Conservation (phyloP, 2,113 vertebrate species). For the Ahaetulla prasina region DNA sequence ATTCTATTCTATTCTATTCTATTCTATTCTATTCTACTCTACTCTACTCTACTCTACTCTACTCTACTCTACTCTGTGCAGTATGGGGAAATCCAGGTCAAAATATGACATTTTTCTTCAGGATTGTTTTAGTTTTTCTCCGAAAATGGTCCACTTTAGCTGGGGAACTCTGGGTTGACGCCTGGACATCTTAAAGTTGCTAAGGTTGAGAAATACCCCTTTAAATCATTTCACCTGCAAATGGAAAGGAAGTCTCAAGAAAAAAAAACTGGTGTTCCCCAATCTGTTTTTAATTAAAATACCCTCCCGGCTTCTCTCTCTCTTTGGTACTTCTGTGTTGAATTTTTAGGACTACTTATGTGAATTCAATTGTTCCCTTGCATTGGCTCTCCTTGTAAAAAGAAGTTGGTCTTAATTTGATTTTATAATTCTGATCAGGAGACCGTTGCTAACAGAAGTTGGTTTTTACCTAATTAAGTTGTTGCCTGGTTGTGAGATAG, state of each 20-base stretch:
- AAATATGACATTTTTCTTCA: not conserved
- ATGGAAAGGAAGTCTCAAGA: not conserved
- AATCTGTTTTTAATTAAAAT: not conserved
- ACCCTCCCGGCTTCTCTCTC: not conserved
- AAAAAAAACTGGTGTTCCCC: not conserved
- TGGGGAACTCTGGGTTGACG: not conserved
- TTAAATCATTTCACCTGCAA: not conserved
- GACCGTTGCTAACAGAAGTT: not conserved
- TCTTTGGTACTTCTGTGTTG: not conserved
- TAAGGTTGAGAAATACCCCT: not conserved
- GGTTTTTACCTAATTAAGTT: conserved; percentile 22
- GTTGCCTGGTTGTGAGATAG: not conserved
- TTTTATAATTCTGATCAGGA: not conserved
- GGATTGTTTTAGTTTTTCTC: not conserved
- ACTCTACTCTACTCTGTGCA: not conserved
- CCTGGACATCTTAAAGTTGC: not conserved
- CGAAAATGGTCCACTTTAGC: not conserved
- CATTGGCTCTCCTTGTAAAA: not conserved
- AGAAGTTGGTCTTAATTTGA: conserved; percentile 1
- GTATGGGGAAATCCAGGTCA: not conserved
- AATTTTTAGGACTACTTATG: not conserved
- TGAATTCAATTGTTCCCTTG: not conserved
- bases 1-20: too few species aligned
- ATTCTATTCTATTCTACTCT: too few species aligned
- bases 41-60: too few species aligned